These are phyloP conservation scores for Agapostemon virescens DNA, from an alignment of 2,888 invertebrate genomes.

Conservation along the genomic window DNA sequence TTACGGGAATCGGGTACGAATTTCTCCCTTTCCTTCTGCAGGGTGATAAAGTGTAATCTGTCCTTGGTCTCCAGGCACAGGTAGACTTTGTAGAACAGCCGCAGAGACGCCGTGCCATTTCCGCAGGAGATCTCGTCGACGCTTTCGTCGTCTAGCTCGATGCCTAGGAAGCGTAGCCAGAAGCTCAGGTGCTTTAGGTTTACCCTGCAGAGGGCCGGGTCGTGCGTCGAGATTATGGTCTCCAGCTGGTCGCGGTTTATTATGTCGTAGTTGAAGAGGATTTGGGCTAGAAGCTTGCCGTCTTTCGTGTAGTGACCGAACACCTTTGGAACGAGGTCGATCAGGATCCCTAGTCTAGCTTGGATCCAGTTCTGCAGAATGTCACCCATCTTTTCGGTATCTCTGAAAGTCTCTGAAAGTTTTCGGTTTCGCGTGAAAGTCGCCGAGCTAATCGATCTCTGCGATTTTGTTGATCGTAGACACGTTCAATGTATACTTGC, in stretches of 20 bases:
- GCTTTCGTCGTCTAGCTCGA: constrained; percentile 80
- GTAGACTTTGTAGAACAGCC: constrained; percentile 84
- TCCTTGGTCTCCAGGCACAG: constrained; percentile 84
- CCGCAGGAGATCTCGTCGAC: constrained; percentile 80
- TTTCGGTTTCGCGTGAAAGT: background rate
- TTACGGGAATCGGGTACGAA: constrained; percentile 68
- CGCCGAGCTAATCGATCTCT: background rate
- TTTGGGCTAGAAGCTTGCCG: constrained; percentile 82
- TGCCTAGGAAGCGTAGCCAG: constrained; percentile 82
- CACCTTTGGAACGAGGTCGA: constrained; percentile 82
- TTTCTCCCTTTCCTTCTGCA: constrained; percentile 78
- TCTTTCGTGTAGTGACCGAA: constrained; percentile 83
- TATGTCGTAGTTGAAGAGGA: constrained; percentile 83
- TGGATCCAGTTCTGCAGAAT: constrained; percentile 84
- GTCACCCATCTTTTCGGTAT: constrained; percentile 81
- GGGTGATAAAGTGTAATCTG: constrained; percentile 82
- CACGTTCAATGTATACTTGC: background rate
- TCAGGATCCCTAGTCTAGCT: constrained; percentile 82
- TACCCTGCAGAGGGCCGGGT: constrained; percentile 80
- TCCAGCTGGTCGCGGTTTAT: constrained; percentile 83
- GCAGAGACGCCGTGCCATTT: constrained; percentile 81
- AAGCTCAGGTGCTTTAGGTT: constrained; percentile 82
- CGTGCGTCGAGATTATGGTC: constrained; percentile 80
- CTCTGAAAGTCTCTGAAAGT: too few relatives aligned
- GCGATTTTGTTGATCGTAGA: background rate